Evolutionary conservation across 2,888 invertebrate genomes (phyloP).

Genomic region (Drosophila rellima): DNA sequence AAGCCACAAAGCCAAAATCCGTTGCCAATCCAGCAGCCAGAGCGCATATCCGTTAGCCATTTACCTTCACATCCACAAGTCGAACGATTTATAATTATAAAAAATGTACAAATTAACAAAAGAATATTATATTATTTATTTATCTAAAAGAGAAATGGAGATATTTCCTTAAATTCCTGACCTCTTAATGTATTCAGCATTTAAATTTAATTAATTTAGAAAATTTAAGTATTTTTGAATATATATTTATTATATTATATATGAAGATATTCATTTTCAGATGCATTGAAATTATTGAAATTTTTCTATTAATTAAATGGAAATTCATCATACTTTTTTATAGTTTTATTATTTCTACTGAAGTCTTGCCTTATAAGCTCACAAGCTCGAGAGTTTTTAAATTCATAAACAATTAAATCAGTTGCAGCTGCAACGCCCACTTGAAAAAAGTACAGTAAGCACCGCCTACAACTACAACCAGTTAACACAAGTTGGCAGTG

Average conservation of each 20-base stretch:
- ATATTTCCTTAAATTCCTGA: neutral
- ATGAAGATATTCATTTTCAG: neutral
- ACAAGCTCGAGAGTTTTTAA: conserved; percentile 2
- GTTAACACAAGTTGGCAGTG: conserved; percentile 25
- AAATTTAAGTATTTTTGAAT: no score
- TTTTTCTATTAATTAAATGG: neutral
- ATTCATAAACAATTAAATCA: conserved; percentile 29
- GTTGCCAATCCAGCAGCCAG: conserved; percentile 41
- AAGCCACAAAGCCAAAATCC: conserved; percentile 42
- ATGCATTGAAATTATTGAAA: neutral
- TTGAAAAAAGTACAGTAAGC: conserved; percentile 14
- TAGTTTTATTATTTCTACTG: conserved; percentile 50
- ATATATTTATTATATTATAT: no score
- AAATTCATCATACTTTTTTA: neutral
- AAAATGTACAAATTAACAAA: neutral
- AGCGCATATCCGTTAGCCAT: conserved; percentile 56
- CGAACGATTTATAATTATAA: neutral
- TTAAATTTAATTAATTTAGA: no score
- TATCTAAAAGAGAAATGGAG: neutral
- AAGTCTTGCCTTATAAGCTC: neutral
- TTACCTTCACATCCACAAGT: conserved; percentile 2
- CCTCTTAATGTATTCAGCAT: no score
- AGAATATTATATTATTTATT: neutral
- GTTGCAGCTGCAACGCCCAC: conserved; percentile 27
- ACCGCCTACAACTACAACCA: conserved; percentile 15